These are phyloP conservation scores for Caenorhabditis sp. DNA, from an alignment of 2,888 invertebrate genomes.

Conservation along the genomic window DNA sequence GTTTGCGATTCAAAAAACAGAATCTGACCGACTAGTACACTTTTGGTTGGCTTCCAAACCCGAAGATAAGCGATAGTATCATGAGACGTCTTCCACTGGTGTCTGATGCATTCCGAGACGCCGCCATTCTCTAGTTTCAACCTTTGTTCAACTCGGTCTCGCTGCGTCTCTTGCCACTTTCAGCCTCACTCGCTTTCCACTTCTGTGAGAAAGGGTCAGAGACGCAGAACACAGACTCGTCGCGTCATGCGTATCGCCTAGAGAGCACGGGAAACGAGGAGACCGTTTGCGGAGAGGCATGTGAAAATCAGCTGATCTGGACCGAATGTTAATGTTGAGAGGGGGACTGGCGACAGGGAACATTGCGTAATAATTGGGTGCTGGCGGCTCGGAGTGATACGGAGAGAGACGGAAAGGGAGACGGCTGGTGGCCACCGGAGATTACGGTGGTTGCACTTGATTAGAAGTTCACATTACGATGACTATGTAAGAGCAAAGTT, in stretches of 20 bases:
- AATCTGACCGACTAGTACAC: not conserved
- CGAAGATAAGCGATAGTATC: not conserved
- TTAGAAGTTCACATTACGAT: too few relatives aligned
- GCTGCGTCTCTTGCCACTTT: not conserved
- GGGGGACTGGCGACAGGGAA: not conserved
- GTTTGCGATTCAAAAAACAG: too few relatives aligned
- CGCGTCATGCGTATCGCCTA: slow-evolving; percentile 45
- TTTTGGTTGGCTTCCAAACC: not conserved
- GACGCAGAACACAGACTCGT: slow-evolving; percentile 32
- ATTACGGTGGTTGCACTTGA: too few relatives aligned
- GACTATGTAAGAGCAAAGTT: too few relatives aligned
- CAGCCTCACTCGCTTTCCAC: slow-evolving; percentile 5
- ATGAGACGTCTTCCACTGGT: not conserved
- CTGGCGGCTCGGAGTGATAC: not conserved
- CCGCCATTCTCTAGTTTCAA: too few relatives aligned
- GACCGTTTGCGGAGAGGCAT: slow-evolving; percentile 27
- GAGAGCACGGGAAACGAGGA: slow-evolving; percentile 23
- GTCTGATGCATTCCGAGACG: not conserved
- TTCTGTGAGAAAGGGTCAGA: slow-evolving; percentile 22
- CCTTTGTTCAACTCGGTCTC: not conserved
- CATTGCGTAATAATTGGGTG: slow-evolving; percentile 37
- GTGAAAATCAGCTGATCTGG: slow-evolving; percentile 60
- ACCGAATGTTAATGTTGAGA: not conserved
- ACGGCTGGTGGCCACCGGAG: not conserved
- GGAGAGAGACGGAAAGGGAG: not conserved